These are phyloP conservation scores for Campylorhamphus procurvoides DNA, from an alignment of 2,113 vertebrate species.

Conservation along the genomic window DNA sequence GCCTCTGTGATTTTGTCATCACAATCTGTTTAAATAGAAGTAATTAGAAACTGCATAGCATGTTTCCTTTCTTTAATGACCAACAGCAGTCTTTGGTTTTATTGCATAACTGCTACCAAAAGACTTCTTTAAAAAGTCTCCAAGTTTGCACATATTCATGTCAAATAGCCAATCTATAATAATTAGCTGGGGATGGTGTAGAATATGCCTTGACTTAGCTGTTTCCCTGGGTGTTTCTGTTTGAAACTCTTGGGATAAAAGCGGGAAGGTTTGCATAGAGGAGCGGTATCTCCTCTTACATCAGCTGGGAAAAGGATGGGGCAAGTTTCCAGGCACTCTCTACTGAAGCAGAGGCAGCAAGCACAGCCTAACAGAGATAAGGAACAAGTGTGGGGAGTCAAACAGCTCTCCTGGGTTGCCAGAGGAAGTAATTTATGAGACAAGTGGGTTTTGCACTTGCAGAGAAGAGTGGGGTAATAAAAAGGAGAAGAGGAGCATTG, in stretches of 20 bases:
- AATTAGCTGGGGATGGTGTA: background rate
- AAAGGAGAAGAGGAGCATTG: background rate
- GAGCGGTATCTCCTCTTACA: background rate
- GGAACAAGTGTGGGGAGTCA: background rate
- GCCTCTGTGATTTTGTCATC: conserved; percentile 5
- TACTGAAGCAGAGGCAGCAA: background rate
- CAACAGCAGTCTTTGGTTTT: conserved; percentile 23
- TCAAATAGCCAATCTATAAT: background rate
- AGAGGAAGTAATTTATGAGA: background rate
- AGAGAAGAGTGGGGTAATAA: background rate
- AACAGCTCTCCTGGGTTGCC: background rate
- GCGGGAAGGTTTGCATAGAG: background rate
- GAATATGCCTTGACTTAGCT: background rate
- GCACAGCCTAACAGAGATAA: background rate
- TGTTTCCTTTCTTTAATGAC: conserved; percentile 45
- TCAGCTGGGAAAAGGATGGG: background rate
- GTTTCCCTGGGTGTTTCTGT: background rate
- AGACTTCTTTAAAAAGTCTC: background rate
- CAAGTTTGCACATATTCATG: background rate
- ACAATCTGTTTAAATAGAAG: background rate
- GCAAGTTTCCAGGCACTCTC: background rate
- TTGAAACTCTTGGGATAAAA: background rate
- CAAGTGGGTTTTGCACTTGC: background rate
- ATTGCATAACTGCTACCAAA: conserved; percentile 15
- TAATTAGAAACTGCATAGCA: background rate